Evolutionary conservation across 2,113 vertebrate genomes (phyloP).

Genomic region (Lota lota): DNA sequence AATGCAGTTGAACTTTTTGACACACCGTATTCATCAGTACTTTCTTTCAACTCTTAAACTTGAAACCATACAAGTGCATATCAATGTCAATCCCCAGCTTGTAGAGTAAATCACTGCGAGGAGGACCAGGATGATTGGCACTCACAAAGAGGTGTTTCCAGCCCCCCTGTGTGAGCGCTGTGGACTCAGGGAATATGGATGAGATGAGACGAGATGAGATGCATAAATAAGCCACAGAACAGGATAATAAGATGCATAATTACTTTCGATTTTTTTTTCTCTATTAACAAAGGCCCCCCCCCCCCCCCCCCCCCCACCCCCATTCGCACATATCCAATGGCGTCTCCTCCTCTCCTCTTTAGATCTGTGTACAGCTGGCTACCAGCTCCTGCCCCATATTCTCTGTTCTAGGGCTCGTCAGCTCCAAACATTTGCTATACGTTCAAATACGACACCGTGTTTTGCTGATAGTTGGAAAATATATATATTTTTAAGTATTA

Average conservation of each 20-base stretch:
- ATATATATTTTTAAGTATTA: not conserved
- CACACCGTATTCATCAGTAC: too few relatives aligned
- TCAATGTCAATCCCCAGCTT: too few relatives aligned
- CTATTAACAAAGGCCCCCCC: conserved; percentile 71
- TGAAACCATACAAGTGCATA: too few relatives aligned
- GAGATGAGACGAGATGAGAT: conserved; percentile 76
- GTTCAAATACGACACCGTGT: not conserved
- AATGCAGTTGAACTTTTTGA: too few relatives aligned
- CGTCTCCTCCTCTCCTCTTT: conserved; percentile 66
- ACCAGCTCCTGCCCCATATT: conserved; percentile 28
- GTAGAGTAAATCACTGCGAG: too few relatives aligned
- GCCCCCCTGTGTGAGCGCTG: conserved; percentile 42
- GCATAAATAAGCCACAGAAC: conserved; percentile 75
- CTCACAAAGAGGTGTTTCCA: too few relatives aligned
- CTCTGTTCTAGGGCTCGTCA: not conserved
- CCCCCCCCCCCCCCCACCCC: conserved; percentile 45
- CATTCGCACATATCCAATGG: conserved; percentile 35
- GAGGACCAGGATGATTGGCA: too few relatives aligned
- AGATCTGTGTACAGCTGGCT: conserved; percentile 64
- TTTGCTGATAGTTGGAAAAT: not conserved
- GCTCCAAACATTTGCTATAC: not conserved
- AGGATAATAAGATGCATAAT: conserved; percentile 80
- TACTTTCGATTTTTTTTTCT: conserved; percentile 73
- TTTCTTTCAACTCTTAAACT: too few relatives aligned
- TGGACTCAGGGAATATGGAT: conserved; percentile 65